Evolutionary conservation across 2,797 vertebrate species (phyloP).

Genomic region (Pseudochirops cupreus): DNA sequence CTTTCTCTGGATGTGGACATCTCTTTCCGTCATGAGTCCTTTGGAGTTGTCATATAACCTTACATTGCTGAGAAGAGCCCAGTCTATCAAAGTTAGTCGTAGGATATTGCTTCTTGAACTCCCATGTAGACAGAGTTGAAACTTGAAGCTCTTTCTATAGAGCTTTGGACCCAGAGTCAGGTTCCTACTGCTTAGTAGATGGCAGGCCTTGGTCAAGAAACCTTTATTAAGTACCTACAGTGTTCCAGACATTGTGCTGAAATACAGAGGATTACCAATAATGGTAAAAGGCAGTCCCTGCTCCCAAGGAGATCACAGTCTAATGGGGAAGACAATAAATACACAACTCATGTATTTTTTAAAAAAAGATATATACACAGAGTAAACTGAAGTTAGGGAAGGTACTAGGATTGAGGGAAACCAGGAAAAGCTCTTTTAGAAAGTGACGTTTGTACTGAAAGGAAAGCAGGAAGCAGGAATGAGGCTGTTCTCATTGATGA

Average conservation of each 20-base stretch:
- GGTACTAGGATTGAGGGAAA: neutral
- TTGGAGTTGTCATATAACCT: too few species aligned
- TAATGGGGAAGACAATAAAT: neutral
- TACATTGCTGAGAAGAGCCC: too few species aligned
- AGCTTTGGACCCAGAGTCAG: neutral
- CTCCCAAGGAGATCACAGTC: neutral
- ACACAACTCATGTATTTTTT: neutral
- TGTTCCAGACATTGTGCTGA: neutral
- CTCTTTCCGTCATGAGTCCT: too few species aligned
- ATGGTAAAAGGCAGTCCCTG: neutral
- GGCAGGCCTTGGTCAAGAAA: neutral
- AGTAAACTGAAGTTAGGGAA: neutral
- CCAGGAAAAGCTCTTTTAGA: neutral
- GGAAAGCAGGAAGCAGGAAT: neutral
- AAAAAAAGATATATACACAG: neutral
- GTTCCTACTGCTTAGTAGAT: neutral
- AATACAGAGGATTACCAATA: neutral
- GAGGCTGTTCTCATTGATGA: neutral
- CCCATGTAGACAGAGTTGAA: neutral
- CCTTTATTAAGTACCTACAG: neutral
- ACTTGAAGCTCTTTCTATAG: neutral
- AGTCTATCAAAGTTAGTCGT: too few species aligned
- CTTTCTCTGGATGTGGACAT: too few species aligned
- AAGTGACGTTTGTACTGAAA: neutral
- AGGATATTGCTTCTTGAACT: neutral